A percentile compares a stretch with the other conserved stretches of the same genome.
Evolutionary conservation across 1,140 invertebrate genomes (phyloP).

Genomic region (Psix sp.): DNA sequence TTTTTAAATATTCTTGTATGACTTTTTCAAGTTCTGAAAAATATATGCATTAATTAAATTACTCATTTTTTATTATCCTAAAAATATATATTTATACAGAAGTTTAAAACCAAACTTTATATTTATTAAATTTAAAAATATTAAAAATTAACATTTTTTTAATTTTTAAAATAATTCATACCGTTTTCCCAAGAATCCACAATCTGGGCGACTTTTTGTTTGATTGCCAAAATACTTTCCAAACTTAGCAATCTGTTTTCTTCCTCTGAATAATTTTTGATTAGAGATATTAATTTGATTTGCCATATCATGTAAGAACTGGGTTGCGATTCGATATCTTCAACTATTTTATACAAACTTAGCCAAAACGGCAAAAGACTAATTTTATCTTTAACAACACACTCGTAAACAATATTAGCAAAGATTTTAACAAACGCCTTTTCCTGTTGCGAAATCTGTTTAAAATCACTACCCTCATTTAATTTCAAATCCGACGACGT

Average conservation of each 20-base stretch:
- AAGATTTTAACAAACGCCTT: slow-evolving; percentile 82
- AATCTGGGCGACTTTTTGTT: slow-evolving; percentile 77
- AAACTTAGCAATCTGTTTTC: slow-evolving; percentile 70
- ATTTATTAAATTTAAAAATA: neutral
- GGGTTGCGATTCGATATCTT: slow-evolving; percentile 66
- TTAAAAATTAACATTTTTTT: neutral
- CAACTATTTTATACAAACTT: slow-evolving; percentile 82
- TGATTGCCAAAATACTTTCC: slow-evolving; percentile 78
- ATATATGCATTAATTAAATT: slow-evolving; percentile 13
- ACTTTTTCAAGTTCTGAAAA: slow-evolving; percentile 71
- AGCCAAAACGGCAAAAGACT: slow-evolving; percentile 86
- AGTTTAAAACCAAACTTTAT: neutral
- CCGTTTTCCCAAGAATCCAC: slow-evolving; percentile 79
- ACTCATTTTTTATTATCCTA: slow-evolving; percentile 3
- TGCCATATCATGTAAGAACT: slow-evolving; percentile 81
- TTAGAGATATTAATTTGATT: slow-evolving; percentile 79
- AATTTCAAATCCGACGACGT: slow-evolving; percentile 32
- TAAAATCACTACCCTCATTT: slow-evolving; percentile 16
- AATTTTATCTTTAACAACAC: slow-evolving; percentile 90
- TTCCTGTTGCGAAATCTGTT: slow-evolving; percentile 78
- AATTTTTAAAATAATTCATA: slow-evolving; percentile 44
- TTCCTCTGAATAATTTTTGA: slow-evolving; percentile 62
- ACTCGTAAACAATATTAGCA: slow-evolving; percentile 89
- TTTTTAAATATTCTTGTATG: slow-evolving; percentile 75
- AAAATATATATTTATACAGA: neutral